Evolutionary conservation across 2,888 invertebrate species (phyloP), one percentile per base, ranked within the genome.

Genomic region (Entomobrya proxima): DNA sequence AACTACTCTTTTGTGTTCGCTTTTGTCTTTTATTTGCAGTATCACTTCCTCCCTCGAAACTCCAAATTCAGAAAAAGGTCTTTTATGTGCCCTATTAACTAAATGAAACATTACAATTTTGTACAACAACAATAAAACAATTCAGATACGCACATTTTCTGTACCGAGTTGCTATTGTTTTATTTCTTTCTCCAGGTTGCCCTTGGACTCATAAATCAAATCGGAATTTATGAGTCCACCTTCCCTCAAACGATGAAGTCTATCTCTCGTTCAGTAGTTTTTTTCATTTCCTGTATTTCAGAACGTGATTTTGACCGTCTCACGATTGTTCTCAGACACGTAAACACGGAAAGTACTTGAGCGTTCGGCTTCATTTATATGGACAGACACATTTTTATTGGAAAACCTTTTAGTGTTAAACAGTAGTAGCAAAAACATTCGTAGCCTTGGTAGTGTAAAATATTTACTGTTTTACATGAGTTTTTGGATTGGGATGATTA

Each of bases 231-330:
- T 82, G 82, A 82, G 72, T 55, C 79, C 27, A 47, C n/a, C 47
- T 30, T 67, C 78, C 78, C 78, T 78, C 64, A 67, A 67, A 61
- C 11, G 32, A 67, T 52, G 69, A 80, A 80, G 80, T 32, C 80
- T 80, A 80, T 80, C 80, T 80, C 69, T n/a, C n/a, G n/a, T n/a
- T n/a, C n/a, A n/a, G 52, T 80, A 69, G 80, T 80, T 80, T 80
- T n/a, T 72, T 80, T 47, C 80, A 80, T 80, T 80, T 80, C 80
- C 80, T 69, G 52, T 55, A 69, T 69, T 80, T 80, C 52, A 69
- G 52, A 69, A 80, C 80, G 80, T 80, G 80, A 80, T 80, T 80
- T 80, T 69, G 80, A 80, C 55, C 52, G 37, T 69, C 3, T 9
- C 11, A 30, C 58, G 30, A 40, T 37, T 67, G 40, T 40, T 24